Base-by-base conservation (phyloP, 2,888 invertebrate species). In the Orthonychiurus folsomi region DNA sequence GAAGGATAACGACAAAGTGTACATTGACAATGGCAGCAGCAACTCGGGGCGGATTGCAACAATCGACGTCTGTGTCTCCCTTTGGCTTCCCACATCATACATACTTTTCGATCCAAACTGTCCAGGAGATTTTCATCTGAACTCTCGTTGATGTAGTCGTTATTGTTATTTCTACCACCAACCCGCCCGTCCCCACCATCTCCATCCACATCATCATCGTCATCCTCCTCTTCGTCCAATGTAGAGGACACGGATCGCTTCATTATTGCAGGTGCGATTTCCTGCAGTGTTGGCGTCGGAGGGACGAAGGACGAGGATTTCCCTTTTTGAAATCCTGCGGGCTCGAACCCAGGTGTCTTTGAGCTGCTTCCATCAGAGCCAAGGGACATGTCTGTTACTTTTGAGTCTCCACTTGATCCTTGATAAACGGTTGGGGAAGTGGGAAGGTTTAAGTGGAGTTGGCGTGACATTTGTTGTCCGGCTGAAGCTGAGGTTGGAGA, bases 141-240 rank as follows among this genome's bases (percentile, higher is more conserved):
- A 25, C 69, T 69, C 37, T 70, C 72, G 53, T 72, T 66, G 27
- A 68, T 66, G 60, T 72, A 70, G 57, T 70, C 69, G 26, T 69
- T 69, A 56, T 72, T 70, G 48, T 72, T 72, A 58, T 67, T 70
- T 20, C 66, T 64, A 3, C 63, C 50, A 12, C 59, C 54, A 59
- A 63, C 26, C 56, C 68, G 48, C 24, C 50, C 58, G 3, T 52
- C 52, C 60, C 50, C 54, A 5, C 26, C 21, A 1, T 28, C n/a
- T 27, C 54, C 56, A 3, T 62, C 62, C 25, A 55, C 63, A 3
- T 37, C 58, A 26, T 64, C 64, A 55, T 67, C 69, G 20, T 69
- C 71, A 37, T 72, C 71, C 25, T 72, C 71, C 27, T 71, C 71
- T 52, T 71, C 71, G 56, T 71, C 71, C 56, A 71, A 54, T 2